phyloP scores from a whole-genome alignment of 2,888 invertebrate species.

The Aphidoletes aphidimyza region DNA sequence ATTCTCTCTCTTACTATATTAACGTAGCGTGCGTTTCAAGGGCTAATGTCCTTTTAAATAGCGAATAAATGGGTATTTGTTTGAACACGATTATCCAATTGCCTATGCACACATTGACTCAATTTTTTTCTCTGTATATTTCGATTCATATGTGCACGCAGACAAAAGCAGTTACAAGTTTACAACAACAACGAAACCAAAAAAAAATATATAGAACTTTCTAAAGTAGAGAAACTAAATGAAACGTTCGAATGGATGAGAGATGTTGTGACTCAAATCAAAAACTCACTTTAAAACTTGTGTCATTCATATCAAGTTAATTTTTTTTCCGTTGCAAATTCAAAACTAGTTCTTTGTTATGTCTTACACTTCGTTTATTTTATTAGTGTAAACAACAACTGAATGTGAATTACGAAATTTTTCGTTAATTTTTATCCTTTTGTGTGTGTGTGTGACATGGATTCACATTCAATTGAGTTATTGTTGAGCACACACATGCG shows the following conservation, averaged over 20 bases:
- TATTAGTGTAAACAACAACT: neutral
- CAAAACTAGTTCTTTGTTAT: neutral
- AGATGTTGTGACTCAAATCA: neutral
- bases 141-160: conserved; percentile 25
- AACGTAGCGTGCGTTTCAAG: too few relatives aligned
- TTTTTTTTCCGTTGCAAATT: too few relatives aligned
- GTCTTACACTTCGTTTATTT: neutral
- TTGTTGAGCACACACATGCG: too few relatives aligned
- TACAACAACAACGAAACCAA: neutral
- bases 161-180: neutral
- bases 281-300: neutral
- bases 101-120: conserved; percentile 44
- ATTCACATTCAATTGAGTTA: too few relatives aligned
- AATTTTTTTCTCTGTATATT: neutral
- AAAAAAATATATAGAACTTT: neutral
- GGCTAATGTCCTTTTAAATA: conserved; percentile 29
- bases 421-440: neutral
- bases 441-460: neutral
- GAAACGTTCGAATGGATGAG: too few relatives aligned
- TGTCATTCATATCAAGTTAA: neutral
- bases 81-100: conserved; percentile 5
- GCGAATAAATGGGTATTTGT: neutral
- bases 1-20: too few relatives aligned
- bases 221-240: neutral
- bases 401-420: neutral